phyloP scores from a whole-genome alignment of 1,140 invertebrate genomes.

The Drosophila serrata region DNA sequence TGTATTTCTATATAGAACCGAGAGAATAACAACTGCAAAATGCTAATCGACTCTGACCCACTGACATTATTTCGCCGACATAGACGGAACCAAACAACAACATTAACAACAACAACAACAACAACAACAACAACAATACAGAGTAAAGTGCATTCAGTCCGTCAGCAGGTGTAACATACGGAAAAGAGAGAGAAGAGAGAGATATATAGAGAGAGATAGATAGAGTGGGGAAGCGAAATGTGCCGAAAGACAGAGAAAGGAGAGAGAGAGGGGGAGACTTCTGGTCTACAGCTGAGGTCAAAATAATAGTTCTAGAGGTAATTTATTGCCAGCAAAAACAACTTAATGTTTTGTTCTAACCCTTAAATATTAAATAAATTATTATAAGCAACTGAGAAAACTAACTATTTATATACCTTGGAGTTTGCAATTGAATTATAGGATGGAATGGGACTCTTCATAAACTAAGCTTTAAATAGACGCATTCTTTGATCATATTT shows the following conservation, averaged over 20 bases:
- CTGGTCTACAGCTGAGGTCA: conserved; percentile 12
- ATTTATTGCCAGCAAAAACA: background rate
- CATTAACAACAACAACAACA: no score
- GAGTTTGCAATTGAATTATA: no score
- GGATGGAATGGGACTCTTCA: no score
- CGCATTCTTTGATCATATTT: no score
- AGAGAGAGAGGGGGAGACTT: conserved; percentile 49
- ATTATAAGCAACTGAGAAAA: no score
- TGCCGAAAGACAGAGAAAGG: conserved; percentile 56
- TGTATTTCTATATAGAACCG: conserved; percentile 11
- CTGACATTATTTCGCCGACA: conserved; percentile 73
- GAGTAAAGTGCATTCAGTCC: conserved; percentile 63
- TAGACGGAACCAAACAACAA: conserved; percentile 43
- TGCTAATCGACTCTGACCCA: conserved; percentile 81
- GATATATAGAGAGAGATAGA: conserved; percentile 10
- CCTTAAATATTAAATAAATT: background rate
- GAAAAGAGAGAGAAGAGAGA: conserved; percentile 28
- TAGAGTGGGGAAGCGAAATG: conserved; percentile 18
- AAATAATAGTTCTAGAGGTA: background rate
- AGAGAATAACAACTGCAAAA: conserved; percentile 50
- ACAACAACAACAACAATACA: conserved; percentile 29
- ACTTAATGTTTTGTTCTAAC: no score
- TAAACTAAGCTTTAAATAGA: no score
- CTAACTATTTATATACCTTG: no score
- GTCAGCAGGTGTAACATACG: conserved; percentile 65